These are phyloP conservation scores for Lasioglossum villosulum DNA, from an alignment of 2,888 invertebrate genomes.

Conservation along the genomic window DNA sequence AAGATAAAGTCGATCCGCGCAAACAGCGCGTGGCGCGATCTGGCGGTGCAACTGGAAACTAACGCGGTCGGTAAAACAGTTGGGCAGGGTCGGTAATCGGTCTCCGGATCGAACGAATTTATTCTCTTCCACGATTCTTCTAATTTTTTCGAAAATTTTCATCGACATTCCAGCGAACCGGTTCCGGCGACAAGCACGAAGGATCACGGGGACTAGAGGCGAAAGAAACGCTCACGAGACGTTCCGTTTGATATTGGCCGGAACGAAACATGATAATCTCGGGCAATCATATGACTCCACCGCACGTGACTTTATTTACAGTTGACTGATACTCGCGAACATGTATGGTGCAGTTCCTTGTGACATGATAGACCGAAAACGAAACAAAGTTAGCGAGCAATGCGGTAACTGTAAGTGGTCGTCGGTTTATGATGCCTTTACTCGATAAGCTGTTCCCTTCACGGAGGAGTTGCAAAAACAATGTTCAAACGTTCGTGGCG, in stretches of 20 bases:
- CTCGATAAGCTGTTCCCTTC: conserved; percentile 90
- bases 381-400: conserved; percentile 70
- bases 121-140: conserved; percentile 11
- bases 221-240: conserved; percentile 22
- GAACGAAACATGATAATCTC: conserved; percentile 68
- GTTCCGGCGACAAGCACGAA: neutral
- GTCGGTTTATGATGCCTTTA: conserved; percentile 88
- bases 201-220: neutral
- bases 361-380: conserved; percentile 77
- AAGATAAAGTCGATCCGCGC: neutral
- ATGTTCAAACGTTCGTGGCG: conserved; percentile 48
- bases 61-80: neutral
- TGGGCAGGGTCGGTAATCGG: conserved; percentile 28
- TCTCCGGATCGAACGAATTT: neutral
- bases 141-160: conserved; percentile 12
- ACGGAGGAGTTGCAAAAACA: conserved; percentile 84
- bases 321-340: conserved; percentile 79
- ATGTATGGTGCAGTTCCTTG: conserved; percentile 79
- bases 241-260: conserved; percentile 46
- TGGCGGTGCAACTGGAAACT: neutral
- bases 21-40: conserved; percentile 27
- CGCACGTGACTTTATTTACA: conserved; percentile 85
- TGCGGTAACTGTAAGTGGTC: conserved; percentile 73
- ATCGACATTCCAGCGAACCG: conserved; percentile 29
- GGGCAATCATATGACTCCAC: conserved; percentile 83